Conservation (phyloP, 2,113 vertebrate genomes). For the Tichodroma muraria region DNA sequence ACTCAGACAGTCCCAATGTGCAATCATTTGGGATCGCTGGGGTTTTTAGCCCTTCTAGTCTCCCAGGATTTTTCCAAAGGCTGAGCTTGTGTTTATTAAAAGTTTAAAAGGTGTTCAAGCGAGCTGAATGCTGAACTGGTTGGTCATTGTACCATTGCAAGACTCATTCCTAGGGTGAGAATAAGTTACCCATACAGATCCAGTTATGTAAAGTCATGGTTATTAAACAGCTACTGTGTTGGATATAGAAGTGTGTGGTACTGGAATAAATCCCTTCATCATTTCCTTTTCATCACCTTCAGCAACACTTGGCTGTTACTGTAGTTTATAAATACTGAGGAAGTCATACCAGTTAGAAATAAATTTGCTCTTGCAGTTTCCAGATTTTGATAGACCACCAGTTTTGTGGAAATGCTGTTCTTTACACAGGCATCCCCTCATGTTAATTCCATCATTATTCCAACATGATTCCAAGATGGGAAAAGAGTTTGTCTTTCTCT, state of each 20-base stretch:
- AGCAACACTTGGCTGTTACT: not conserved
- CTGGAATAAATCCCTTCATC: not conserved
- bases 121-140: not conserved
- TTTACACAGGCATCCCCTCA: not conserved
- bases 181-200: not conserved
- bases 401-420: not conserved
- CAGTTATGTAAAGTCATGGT: not conserved
- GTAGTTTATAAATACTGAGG: not conserved
- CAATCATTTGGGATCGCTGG: not conserved
- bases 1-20: not conserved
- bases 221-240: not conserved
- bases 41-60: not conserved
- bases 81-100: not conserved
- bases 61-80: not conserved
- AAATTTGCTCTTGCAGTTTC: not conserved
- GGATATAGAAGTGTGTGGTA: not conserved
- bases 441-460: not conserved
- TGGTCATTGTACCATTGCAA: not conserved
- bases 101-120: not conserved
- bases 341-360: not conserved
- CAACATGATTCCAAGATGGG: not conserved
- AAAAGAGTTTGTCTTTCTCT: not conserved
- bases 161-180: not conserved
- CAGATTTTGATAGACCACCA: not conserved
- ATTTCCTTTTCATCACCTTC: not conserved